A percentile compares a stretch with the other conserved stretches of the same genome.
Conservation (phyloP, 1,140 invertebrate genomes). For the Maconellicoccus hirsutus region DNA sequence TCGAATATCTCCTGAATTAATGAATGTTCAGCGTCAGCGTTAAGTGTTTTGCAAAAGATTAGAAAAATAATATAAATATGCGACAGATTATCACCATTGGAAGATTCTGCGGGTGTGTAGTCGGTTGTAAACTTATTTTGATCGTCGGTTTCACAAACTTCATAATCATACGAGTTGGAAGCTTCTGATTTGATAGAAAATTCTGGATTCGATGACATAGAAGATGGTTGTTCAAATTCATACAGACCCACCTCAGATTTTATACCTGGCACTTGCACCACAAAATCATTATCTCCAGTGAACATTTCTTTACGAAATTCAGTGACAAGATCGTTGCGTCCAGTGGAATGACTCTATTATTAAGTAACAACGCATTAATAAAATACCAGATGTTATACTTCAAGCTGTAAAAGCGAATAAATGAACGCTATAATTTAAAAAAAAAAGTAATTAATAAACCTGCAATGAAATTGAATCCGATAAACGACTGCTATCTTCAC, state of each 20-base stretch:
- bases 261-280: background rate
- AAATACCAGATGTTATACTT: background rate
- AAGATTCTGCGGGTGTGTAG: background rate
- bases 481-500: constrained; percentile 53
- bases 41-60: too few species aligned
- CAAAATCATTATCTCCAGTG: constrained; percentile 24
- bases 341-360: background rate
- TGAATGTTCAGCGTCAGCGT: too few species aligned
- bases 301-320: constrained; percentile 47
- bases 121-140: background rate
- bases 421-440: background rate
- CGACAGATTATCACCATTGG: background rate
- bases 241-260: background rate
- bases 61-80: background rate
- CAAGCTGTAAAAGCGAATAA: background rate
- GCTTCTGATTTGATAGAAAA: background rate
- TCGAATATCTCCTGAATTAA: constrained; percentile 29
- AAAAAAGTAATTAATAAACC: constrained; percentile 21
- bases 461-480: constrained; percentile 61
- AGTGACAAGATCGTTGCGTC: constrained; percentile 35
- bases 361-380: background rate
- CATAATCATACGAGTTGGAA: constrained; percentile 3
- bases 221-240: constrained; percentile 7
- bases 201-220: background rate
- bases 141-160: background rate